phyloP scores from a whole-genome alignment of 2,888 invertebrate species.

The Rhagium mordax region DNA sequence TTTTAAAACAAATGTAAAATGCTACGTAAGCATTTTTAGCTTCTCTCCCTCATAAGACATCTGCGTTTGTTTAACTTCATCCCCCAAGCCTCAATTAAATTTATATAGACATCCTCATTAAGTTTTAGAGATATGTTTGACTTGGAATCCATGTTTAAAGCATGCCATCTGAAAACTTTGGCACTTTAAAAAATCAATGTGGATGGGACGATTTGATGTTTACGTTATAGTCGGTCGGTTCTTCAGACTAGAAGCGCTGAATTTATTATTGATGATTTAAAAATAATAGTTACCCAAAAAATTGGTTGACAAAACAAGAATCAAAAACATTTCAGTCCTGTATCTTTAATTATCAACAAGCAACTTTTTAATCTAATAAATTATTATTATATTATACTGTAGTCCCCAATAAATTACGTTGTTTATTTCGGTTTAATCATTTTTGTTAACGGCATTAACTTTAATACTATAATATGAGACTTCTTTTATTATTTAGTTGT shows the following conservation, averaged over 20 bases:
- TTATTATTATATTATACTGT: too few relatives aligned
- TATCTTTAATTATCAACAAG: too few relatives aligned
- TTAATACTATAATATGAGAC: too few relatives aligned
- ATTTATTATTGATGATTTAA: not conserved
- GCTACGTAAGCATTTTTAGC: not conserved
- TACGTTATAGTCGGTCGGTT: not conserved
- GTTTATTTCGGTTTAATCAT: too few relatives aligned
- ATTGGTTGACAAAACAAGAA: not conserved
- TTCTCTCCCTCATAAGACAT: not conserved
- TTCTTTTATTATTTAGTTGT: too few relatives aligned
- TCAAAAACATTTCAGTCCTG: too few relatives aligned
- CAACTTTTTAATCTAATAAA: too few relatives aligned
- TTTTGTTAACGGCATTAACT: too few relatives aligned
- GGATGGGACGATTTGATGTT: not conserved
- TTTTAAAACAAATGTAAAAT: not conserved
- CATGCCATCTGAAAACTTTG: not conserved
- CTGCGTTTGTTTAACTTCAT: conserved; percentile 19
- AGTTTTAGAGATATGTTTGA: conserved; percentile 22
- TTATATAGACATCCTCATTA: conserved; percentile 14
- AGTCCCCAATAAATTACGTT: too few relatives aligned
- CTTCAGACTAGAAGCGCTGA: not conserved
- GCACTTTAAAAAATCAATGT: not conserved
- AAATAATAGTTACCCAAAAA: not conserved
- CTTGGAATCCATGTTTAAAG: conserved; percentile 13
- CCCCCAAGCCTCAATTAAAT: conserved; percentile 9